A percentile compares a stretch with the other conserved stretches of the same genome.
These are phyloP conservation scores for Betta splendens DNA, from an alignment of 2,797 vertebrate genomes.

Conservation along the genomic window DNA sequence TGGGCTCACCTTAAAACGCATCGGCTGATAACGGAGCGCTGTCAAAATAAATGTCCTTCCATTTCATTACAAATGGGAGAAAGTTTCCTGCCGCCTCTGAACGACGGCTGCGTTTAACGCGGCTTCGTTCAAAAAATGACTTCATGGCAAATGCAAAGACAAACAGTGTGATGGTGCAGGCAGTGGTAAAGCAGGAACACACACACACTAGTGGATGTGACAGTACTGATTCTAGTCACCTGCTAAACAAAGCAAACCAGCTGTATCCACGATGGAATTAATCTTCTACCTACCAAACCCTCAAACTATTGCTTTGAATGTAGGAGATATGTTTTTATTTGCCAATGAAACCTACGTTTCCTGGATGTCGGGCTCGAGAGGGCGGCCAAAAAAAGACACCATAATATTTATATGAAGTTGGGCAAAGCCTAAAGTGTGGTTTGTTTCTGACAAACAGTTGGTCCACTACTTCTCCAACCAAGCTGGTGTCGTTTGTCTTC, in stretches of 20 bases:
- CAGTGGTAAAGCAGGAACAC: neutral
- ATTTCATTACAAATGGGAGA: neutral
- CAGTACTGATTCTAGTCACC: neutral
- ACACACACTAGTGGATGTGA: neutral
- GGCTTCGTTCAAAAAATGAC: neutral
- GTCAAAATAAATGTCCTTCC: neutral
- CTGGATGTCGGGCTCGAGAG: constrained; percentile 14
- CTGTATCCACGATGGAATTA: neutral
- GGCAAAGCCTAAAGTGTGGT: constrained; percentile 6
- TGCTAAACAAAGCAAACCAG: constrained; percentile 2
- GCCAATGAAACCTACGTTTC: constrained; percentile 10
- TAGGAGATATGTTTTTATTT: constrained; percentile 12
- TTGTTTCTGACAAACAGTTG: constrained; percentile 14
- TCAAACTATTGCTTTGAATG: constrained; percentile 12
- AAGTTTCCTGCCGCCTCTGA: neutral
- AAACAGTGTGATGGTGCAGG: neutral
- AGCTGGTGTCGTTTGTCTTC: constrained; percentile 5
- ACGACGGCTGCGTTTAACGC: neutral
- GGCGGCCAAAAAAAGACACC: neutral
- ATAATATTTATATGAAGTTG: constrained; percentile 6
- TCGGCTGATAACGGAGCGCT: too few relatives aligned
- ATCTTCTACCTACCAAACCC: constrained; percentile 10
- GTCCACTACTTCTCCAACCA: constrained; percentile 1
- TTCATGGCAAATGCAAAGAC: neutral
- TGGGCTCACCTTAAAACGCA: neutral